A percentile compares a stretch with the other conserved stretches of the same genome.
phyloP scores from a whole-genome alignment of 2,797 vertebrate species.

The Liasis olivaceus region DNA sequence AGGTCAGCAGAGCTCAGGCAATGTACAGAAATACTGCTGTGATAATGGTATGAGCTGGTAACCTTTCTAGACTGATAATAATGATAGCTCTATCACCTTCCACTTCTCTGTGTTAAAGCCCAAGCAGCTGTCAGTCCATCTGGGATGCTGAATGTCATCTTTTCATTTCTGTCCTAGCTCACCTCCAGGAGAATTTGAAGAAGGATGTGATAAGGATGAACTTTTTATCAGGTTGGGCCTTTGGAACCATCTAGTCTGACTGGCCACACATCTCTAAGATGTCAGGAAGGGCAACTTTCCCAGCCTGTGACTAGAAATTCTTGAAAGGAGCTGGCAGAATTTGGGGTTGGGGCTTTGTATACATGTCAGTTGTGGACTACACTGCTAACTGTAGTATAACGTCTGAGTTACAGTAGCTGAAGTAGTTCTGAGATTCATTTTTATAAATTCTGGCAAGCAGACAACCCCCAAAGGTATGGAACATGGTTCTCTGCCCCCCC shows the following conservation, averaged over 20 bases:
- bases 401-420: neutral
- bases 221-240: neutral
- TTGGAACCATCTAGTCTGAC: neutral
- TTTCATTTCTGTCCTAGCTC: neutral
- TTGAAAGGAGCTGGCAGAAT: neutral
- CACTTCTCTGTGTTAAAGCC: neutral
- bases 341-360: neutral
- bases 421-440: neutral
- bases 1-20: neutral
- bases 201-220: neutral
- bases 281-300: neutral
- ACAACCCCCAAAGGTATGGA: neutral
- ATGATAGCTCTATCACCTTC: neutral
- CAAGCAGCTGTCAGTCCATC: neutral
- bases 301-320: neutral
- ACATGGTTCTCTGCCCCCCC: neutral
- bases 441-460: neutral
- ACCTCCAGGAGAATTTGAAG: neutral
- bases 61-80: neutral
- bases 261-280: neutral
- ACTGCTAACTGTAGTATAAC: neutral
- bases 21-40: neutral
- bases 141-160: neutral
- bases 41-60: neutral
- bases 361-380: neutral